Evolutionary conservation across 2,797 vertebrate species (phyloP), one percentile per base, ranked within the genome.

Genomic region (Stomatorhinus walkeri): DNA sequence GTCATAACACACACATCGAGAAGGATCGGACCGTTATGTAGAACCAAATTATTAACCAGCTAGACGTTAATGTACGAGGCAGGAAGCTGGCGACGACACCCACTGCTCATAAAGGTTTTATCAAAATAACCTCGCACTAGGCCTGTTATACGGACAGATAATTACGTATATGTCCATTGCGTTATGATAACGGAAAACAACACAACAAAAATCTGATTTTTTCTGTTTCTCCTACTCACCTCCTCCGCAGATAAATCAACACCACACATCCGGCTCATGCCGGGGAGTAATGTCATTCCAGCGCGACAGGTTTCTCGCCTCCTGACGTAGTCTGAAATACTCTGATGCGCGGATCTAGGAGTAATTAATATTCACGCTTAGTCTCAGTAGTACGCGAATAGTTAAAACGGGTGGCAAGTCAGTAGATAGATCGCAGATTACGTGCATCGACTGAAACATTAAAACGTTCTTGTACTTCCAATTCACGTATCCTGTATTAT

Each of bases 261-360:
- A 36, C 79, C 85, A 89, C 84, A 92, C 91, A 91, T 92, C 92
- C 92, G 92, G 91, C 91, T 92, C 91, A 92, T 92, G 91, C 90
- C 90, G 81, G 56, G 56, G 19, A 61, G 48, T 54, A 28, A 76
- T 46, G 87, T 88, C 87, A 88, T 76, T 51, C 46, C 43, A 72
- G 68, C 51, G 87, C 61, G 87, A 72, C 87, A 32, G 16, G 43
- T 88, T 76, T 40, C 68, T 76, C 5, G 1, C 51, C 46, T 24
- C 22, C 22, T 76, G 40, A 88, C 87, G 87, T 52, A 76, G 22
- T 52, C 64, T 72, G 24, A 24, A 32, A 49, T 85, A 48, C 24
- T 36, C 51, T 22, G 22, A 43, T 59, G n/a, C 28, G 43, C 51
- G 36, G 32, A 43, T 61, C 85, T 43, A 40, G 52, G 36, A 61